phyloP scores from a whole-genome alignment of 2,888 invertebrate genomes.

The Trachelus troglodyta region DNA sequence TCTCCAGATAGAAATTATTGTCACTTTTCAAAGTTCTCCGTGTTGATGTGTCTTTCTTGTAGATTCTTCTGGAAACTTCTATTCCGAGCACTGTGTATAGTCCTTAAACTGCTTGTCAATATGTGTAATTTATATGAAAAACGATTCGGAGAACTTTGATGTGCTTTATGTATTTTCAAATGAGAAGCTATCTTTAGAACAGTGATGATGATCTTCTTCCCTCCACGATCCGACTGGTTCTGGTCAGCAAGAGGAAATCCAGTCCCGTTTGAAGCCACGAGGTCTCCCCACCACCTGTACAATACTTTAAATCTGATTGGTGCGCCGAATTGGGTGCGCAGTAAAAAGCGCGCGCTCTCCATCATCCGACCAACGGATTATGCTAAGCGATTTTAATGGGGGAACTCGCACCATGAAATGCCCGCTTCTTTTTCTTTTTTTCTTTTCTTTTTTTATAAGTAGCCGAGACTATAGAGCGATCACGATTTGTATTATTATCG shows the following conservation, averaged over 20 bases:
- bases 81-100: neutral
- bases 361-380: constrained; percentile 56
- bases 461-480: constrained; percentile 44
- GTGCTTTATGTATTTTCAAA: neutral
- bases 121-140: neutral
- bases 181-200: neutral
- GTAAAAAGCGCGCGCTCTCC: constrained; percentile 54
- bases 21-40: neutral
- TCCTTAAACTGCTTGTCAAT: neutral
- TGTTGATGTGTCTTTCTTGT: neutral
- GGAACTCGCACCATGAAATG: constrained; percentile 28
- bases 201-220: constrained; percentile 31
- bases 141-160: neutral
- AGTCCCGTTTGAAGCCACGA: constrained; percentile 47
- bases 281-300: constrained; percentile 50
- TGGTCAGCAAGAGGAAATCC: constrained; percentile 17
- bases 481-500: constrained; percentile 32
- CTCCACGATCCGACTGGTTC: constrained; percentile 47
- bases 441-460: constrained; percentile 38
- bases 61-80: neutral
- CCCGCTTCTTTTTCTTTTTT: constrained; percentile 23
- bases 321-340: constrained; percentile 55
- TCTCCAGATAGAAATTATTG: constrained; percentile 25
- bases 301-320: constrained; percentile 60
- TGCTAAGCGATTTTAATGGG: constrained; percentile 51